These are phyloP conservation scores for Oncorhynchus mykiss DNA, from an alignment of 2,113 vertebrate genomes.

Conservation along the genomic window DNA sequence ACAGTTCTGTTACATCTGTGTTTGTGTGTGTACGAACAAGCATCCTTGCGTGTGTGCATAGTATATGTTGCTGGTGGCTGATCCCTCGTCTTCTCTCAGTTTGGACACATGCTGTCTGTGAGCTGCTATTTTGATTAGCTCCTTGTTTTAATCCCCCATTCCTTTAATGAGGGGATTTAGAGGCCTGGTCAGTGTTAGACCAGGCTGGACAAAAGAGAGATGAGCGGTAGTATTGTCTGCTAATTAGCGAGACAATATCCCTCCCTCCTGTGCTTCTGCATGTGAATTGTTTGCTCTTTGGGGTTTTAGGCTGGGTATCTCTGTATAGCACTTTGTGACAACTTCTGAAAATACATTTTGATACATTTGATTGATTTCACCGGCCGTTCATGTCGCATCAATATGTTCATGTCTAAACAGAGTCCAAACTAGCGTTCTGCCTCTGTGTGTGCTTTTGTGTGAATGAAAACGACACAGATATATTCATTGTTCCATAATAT, in stretches of 20 bases:
- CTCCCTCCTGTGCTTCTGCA: too few relatives aligned
- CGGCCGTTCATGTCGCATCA: constrained; percentile 46
- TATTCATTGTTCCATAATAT: neutral
- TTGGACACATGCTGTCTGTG: constrained; percentile 31
- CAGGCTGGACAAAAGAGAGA: neutral
- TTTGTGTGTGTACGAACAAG: neutral
- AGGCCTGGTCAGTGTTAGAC: too few relatives aligned
- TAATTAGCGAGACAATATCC: neutral
- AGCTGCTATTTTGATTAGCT: constrained; percentile 52
- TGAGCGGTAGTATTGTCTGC: constrained; percentile 11
- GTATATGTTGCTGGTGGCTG: constrained; percentile 4
- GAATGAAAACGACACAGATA: neutral
- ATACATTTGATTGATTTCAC: neutral
- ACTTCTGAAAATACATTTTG: too few relatives aligned
- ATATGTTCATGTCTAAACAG: constrained; percentile 50
- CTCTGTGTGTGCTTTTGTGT: constrained; percentile 1
- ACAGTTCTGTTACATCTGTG: neutral
- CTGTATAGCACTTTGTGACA: too few relatives aligned
- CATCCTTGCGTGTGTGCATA: neutral
- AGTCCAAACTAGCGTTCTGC: constrained; percentile 35
- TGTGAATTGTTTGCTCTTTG: too few relatives aligned
- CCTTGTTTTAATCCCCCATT: too few relatives aligned
- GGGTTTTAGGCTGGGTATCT: too few relatives aligned
- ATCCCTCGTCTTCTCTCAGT: constrained; percentile 18
- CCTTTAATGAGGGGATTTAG: too few relatives aligned